A percentile compares a stretch with the other conserved stretches of the same genome.
Evolutionary conservation across 1,140 invertebrate species (phyloP).

Genomic region (Rhyzopertha dominica): DNA sequence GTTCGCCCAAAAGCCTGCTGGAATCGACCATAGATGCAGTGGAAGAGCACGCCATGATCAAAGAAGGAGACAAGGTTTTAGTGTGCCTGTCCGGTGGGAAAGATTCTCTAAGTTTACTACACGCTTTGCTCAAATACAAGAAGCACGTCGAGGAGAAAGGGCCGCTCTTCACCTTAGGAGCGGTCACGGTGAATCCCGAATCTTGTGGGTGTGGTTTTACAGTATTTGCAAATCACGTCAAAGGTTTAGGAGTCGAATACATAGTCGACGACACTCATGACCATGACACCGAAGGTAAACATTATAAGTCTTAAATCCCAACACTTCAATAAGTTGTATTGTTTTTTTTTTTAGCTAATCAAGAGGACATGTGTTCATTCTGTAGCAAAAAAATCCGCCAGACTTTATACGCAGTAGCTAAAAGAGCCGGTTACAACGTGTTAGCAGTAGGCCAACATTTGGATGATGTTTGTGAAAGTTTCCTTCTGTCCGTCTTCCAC

Average conservation of each 20-base stretch:
- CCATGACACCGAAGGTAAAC: no score
- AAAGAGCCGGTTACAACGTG: constrained; percentile 76
- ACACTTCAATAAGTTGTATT: background rate
- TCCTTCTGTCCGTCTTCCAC: constrained; percentile 77
- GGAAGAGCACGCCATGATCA: constrained; percentile 80
- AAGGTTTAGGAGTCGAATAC: constrained; percentile 62
- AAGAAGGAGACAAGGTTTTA: constrained; percentile 74
- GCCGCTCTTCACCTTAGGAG: constrained; percentile 69
- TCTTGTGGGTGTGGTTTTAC: constrained; percentile 60
- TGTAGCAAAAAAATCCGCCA: constrained; percentile 24
- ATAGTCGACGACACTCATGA: constrained; percentile 68
- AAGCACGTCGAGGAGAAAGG: constrained; percentile 70
- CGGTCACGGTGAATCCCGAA: constrained; percentile 66
- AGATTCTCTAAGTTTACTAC: constrained; percentile 75
- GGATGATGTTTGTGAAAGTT: constrained; percentile 79
- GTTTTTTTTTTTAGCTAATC: no score
- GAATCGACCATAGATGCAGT: constrained; percentile 75
- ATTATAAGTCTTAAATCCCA: background rate
- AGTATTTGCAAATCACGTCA: constrained; percentile 63
- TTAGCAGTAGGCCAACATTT: constrained; percentile 81
- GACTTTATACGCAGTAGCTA: constrained; percentile 68
- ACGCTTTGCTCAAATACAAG: constrained; percentile 80
- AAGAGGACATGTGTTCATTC: no score
- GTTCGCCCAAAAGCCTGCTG: constrained; percentile 75
- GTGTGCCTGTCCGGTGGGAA: constrained; percentile 81